Conservation (phyloP, 2,797 vertebrate genomes). For the Melopsittacus undulatus region DNA sequence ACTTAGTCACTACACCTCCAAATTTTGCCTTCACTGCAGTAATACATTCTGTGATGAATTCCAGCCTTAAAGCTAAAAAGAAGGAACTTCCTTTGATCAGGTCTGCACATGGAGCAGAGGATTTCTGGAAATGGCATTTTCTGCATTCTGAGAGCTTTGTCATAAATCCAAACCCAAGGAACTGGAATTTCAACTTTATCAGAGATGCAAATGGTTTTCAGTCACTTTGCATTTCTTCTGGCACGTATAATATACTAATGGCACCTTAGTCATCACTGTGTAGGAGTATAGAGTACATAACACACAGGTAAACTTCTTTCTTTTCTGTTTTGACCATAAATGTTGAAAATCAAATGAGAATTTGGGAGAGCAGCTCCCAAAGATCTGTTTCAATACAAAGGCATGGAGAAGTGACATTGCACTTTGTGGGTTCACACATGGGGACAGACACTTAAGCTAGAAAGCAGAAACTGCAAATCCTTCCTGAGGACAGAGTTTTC, state of each 20-base stretch:
- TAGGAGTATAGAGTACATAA: not conserved
- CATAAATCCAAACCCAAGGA: not conserved
- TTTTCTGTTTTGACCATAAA: not conserved
- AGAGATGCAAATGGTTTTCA: not conserved
- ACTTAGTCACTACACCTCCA: not conserved
- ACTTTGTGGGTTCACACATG: rapidly evolving
- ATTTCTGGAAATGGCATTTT: not conserved
- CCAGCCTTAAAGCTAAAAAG: not conserved
- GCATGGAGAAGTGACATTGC: not conserved
- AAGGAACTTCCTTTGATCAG: not conserved
- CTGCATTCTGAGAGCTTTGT: not conserved
- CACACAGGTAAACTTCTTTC: not conserved
- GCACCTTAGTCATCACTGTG: not conserved
- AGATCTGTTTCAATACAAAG: not conserved
- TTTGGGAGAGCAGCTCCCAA: not conserved
- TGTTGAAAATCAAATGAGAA: not conserved
- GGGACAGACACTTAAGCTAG: not conserved
- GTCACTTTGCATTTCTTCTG: not conserved
- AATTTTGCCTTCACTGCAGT: not conserved
- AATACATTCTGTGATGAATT: not conserved
- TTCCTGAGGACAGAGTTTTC: not conserved
- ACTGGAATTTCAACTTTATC: not conserved
- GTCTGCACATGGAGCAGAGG: not conserved
- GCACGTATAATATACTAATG: not conserved
- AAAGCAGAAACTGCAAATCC: not conserved